Percentiles rank a stretch among this genome's conserved stretches.
Conservation (phyloP, 37 sponge, comb jelly and placozoan genomes). For the Hexactinellida sp. region DNA sequence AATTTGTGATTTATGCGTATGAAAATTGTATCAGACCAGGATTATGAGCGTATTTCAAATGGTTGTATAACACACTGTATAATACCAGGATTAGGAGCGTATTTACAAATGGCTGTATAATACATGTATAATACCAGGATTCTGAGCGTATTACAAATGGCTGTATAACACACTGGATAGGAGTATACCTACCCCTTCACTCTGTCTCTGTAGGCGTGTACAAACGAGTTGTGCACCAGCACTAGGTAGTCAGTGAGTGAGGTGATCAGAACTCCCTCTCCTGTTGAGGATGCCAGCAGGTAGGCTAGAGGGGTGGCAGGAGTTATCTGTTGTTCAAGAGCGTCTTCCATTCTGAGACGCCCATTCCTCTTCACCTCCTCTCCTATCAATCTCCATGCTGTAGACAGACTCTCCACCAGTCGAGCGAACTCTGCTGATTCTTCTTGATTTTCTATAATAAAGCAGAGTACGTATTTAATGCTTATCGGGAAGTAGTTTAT, state of each 20-base stretch:
- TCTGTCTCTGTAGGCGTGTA: neutral
- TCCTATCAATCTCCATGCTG: neutral
- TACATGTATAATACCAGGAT: too few species aligned
- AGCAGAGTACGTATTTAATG: too few species aligned
- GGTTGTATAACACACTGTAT: neutral
- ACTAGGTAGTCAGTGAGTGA: slow-evolving; percentile 12
- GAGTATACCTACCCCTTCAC: neutral
- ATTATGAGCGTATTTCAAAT: neutral
- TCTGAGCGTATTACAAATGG: too few species aligned
- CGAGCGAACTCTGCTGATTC: neutral
- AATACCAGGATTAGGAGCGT: too few species aligned
- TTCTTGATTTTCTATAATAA: neutral
- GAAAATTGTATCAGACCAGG: too few species aligned
- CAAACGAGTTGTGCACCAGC: neutral
- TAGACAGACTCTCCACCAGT: neutral
- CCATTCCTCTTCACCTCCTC: neutral
- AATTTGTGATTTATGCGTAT: too few species aligned
- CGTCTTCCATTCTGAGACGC: neutral
- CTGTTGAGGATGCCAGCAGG: neutral
- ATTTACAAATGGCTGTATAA: too few species aligned
- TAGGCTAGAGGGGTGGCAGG: slow-evolving; percentile 9
- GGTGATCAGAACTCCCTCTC: slow-evolving; percentile 2
- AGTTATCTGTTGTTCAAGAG: slow-evolving; percentile 4
- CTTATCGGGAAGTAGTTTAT: too few species aligned
- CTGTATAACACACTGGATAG: too few species aligned